phyloP scores from a whole-genome alignment of 2,113 vertebrate species.

The Copsychus sechellarum region DNA sequence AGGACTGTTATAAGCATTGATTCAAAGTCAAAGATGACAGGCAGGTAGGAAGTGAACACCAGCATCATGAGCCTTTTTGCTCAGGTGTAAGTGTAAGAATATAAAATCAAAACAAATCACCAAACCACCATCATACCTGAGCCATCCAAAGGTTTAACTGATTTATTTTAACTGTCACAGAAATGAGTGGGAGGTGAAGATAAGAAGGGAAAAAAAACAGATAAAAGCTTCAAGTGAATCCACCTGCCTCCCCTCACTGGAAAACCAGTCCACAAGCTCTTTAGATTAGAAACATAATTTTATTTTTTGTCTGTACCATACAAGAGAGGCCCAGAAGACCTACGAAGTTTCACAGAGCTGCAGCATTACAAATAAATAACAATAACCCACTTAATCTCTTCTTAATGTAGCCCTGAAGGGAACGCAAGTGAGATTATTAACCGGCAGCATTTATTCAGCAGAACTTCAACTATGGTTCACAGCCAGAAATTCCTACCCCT shows the following conservation, averaged over 20 bases:
- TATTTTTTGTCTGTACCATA: conserved; percentile 44
- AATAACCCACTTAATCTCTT: conserved; percentile 53
- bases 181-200: not conserved
- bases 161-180: not conserved
- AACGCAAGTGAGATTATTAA: conserved; percentile 28
- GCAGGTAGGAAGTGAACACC: not conserved
- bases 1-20: not conserved
- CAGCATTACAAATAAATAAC: conserved; percentile 39
- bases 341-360: not conserved
- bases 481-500: not conserved
- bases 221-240: not conserved
- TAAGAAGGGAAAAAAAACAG: not conserved
- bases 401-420: conserved; percentile 31
- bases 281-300: not conserved
- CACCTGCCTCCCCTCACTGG: not conserved
- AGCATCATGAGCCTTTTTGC: not conserved
- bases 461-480: not conserved
- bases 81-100: not conserved
- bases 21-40: not conserved
- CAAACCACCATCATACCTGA: not conserved
- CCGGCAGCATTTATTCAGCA: not conserved
- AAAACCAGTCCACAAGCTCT: not conserved
- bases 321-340: not conserved
- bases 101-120: not conserved
- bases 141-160: not conserved